Evolutionary conservation across 2,888 invertebrate species (phyloP).

Genomic region (Blastobasis lacticolella): DNA sequence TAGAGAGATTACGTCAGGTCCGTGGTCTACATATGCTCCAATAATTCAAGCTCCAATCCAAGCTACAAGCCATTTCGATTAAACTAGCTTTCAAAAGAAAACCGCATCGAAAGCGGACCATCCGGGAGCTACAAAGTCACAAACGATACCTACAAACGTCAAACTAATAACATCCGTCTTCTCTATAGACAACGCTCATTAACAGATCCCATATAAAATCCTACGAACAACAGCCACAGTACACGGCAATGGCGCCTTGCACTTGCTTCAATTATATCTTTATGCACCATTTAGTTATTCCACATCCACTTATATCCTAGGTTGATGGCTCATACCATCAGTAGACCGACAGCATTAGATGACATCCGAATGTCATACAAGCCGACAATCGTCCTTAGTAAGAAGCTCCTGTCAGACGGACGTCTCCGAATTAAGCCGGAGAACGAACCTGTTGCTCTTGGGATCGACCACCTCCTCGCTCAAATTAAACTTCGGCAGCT

Average conservation of each 20-base stretch:
- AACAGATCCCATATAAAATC: too few species aligned
- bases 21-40: too few species aligned
- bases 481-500: constrained; percentile 94
- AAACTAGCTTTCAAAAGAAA: neutral
- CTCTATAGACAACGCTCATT: too few species aligned
- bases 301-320: neutral
- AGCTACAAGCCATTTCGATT: too few species aligned
- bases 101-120: too few species aligned
- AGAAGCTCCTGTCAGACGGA: constrained; percentile 85
- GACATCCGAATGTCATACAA: constrained; percentile 56
- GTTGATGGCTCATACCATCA: neutral
- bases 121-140: too few species aligned
- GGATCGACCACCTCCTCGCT: constrained; percentile 97
- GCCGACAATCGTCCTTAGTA: constrained; percentile 38
- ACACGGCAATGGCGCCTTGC: too few species aligned
- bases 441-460: constrained; percentile 94
- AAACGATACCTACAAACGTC: neutral
- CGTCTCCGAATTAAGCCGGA: constrained; percentile 96
- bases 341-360: constrained; percentile 24
- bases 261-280: neutral
- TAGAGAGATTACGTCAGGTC: neutral
- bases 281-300: neutral
- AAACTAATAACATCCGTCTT: too few species aligned
- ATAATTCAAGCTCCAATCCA: too few species aligned
- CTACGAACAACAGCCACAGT: too few species aligned